Evolutionary conservation across 2,888 invertebrate genomes (phyloP), one percentile per base, ranked within the genome.

Genomic region (Sylvicola cinctus): DNA sequence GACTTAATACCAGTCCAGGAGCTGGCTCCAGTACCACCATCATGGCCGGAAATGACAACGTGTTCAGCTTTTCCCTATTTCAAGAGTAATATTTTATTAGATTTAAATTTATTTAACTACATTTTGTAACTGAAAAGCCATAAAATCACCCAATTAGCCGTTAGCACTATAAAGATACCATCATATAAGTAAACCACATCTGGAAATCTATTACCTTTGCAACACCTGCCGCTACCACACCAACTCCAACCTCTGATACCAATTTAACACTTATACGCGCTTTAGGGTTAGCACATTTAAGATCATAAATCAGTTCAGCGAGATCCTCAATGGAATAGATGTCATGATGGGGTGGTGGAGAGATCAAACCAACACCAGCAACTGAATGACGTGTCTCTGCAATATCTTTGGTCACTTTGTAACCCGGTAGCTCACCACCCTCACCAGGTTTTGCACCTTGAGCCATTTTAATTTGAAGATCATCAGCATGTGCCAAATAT

Each of bases 401-500:
- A 48, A 98, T 98, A 43, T 88, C 91, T 44, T 80, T 74, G 1
- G 93, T 85, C 17, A 96, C 90, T 73, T 90, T 72, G 48, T 73
- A 74, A 5, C 69, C 95, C 0, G 96, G 96, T 36, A 98, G 57
- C 58, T 98, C 96, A 3, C 96, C 96, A 15, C 96, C 96, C 61
- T 98, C 96, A 1, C 98, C 98, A 0, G 98, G 96, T 55, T 98
- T 98, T 36, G 98, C 96, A 2, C 96, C 95, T 61, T 98, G 91
- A 6, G 98, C 96, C 96, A 98, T 98, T 63, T 98, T 98, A 51
- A 98, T 98, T 62, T 98, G 98, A 43, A 98, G 57, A 56, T 98
- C 96, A 58, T 98, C 96, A 0, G 96, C 87, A 60, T 96, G 88
- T 7, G 95, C 91, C 43, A 98, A 60, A 55, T 98, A 98, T 0